Base-by-base conservation (phyloP, 2,888 invertebrate genomes). In the Melolontha melolontha region DNA sequence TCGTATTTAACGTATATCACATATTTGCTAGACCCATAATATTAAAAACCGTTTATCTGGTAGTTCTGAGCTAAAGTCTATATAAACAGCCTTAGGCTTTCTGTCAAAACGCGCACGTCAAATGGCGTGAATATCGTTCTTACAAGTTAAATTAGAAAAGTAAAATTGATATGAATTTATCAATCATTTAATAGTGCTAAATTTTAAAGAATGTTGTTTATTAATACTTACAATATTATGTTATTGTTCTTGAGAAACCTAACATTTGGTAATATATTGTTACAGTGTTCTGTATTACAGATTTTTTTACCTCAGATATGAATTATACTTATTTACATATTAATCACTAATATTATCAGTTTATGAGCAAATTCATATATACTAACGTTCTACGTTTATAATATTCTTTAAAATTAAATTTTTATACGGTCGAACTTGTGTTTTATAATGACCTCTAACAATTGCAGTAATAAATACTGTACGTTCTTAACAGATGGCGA, bases 101-200 rank as follows among this genome's bases (percentile, higher is more conserved):
- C 66, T 66, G 66, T 66, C 66, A 66, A 66, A 66, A 66, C 49
- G 40, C 50, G 34, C 34, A 49, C 59, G 59, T 62, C 66, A 66
- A 66, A 49, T 41, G 66, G 59, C 50, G 66, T 50, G 50, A 41
- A 41, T 5, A 34, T 64, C 62, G 62, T 17, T 14, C 47, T 7
- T 22, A 22, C 22, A 12, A 34, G 11, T 27, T 12, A 11, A 14
- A 47, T 47, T 47, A 12, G 29, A 34, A 4, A 14, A n/a, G n/a
- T 34, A 52, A 34, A 14, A 34, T 6, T 8, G 5, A 6, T 14
- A 1, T 52, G 14, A 52, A 52, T 29, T 14, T 7, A 12, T 1
- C 2, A 44, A 12, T 14, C n/a, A n/a, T 44, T 22, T 22, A 22
- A 22, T 22, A 22, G 22, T 22, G 22, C 22, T 22, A 22, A 22